Evolutionary conservation across 2,113 vertebrate species (phyloP), one percentile per base, ranked within the genome.

Genomic region (Zosterops pallidus): DNA sequence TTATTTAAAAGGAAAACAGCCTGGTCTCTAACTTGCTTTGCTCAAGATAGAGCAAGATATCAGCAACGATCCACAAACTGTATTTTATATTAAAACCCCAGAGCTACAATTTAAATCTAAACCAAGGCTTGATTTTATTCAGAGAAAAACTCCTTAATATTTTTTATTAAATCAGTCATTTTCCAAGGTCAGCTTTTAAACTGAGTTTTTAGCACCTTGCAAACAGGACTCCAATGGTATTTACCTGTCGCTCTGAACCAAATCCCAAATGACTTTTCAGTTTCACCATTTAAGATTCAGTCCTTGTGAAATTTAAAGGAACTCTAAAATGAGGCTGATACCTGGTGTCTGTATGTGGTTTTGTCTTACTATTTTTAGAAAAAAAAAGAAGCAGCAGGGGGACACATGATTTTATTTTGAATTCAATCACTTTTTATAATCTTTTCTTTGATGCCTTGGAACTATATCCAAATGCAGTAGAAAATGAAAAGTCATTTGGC

Each of bases 391-490:
- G 20, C 4, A 65, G 4, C 7, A 35, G 26, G 4, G 2, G 4
- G 8, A 78, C 10, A 24, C 5, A 16, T 1, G 3, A 33, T 41
- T 63, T 79, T 16, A 20, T 18, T 89, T 52, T 2, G 0, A 86
- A 71, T 50, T 67, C 4, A 42, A 1, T 13, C 0, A 0, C 11
- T 59, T 78, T 68, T 72, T 18, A 21, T 24, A 23, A 11, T 7
- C 0, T 80, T 88, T 70, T 35, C 22, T 59, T 80, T 80, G 12
- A 4, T 83, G 14, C 19, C 13, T 33, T 60, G 22, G 6, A 79
- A 52, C 29, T 25, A 9, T 11, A 16, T 25, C 56, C 31, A 83
- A 64, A 44, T 21, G 2, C 10, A 62, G 14, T 5, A 65, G 37
- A 62, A 90, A 78, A 24, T 16, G 7, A 69, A 15, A 47, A 46